phyloP scores from a whole-genome alignment of 2,113 vertebrate species.

The Laticauda colubrina region DNA sequence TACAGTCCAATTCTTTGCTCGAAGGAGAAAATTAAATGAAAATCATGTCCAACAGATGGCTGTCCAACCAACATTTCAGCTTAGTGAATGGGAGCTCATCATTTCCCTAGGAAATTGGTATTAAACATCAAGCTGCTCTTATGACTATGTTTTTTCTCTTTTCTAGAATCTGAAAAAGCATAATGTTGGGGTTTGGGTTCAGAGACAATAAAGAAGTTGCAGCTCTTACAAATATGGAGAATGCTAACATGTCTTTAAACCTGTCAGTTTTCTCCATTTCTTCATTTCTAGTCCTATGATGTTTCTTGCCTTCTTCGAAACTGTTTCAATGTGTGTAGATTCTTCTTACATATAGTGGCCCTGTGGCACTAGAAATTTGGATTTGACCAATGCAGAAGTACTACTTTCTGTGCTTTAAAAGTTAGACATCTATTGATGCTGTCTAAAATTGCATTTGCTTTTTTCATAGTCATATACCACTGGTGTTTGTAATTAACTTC shows the following conservation, averaged over 20 bases:
- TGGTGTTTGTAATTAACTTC: neutral
- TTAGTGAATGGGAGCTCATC: neutral
- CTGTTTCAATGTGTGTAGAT: neutral
- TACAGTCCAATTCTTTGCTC: neutral
- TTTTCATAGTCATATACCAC: neutral
- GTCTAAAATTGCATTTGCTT: neutral
- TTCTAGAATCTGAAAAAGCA: neutral
- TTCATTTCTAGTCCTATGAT: neutral
- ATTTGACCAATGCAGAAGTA: neutral
- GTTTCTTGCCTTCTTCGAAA: neutral
- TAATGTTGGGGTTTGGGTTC: neutral
- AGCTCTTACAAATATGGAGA: neutral
- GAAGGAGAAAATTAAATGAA: neutral
- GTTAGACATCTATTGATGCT: neutral
- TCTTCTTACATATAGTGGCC: neutral
- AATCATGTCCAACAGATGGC: neutral
- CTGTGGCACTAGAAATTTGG: neutral
- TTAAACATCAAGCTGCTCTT: neutral
- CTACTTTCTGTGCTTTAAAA: neutral
- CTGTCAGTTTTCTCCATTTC: neutral
- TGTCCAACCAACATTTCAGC: neutral
- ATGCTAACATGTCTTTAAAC: neutral
- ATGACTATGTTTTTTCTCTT: neutral
- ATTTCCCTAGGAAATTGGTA: neutral
- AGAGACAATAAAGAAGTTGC: neutral